Conservation (phyloP, 2,888 invertebrate genomes). For the Apamea sordens region DNA sequence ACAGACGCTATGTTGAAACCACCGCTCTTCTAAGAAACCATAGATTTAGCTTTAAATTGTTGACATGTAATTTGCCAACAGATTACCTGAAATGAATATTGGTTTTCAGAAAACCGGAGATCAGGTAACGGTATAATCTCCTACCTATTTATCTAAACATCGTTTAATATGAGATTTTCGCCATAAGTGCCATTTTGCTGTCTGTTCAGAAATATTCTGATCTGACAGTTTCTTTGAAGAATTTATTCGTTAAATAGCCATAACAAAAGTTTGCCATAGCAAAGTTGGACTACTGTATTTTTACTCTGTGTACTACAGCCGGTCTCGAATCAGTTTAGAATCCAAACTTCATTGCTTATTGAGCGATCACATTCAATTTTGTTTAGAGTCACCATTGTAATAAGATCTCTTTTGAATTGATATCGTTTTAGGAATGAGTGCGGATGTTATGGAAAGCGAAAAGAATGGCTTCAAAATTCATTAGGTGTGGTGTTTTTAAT, state of each 20-base stretch:
- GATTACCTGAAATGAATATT: background rate
- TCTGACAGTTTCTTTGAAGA: background rate
- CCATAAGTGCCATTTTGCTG: background rate
- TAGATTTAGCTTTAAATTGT: background rate
- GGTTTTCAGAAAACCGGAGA: background rate
- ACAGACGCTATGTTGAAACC: no score
- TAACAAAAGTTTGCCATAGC: background rate
- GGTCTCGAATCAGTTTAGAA: conserved; percentile 41
- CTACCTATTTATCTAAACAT: background rate
- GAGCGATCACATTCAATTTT: conserved; percentile 48
- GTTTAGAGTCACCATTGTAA: conserved; percentile 28
- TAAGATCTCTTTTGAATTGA: conserved; percentile 42
- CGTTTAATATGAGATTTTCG: background rate
- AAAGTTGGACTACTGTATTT: conserved; percentile 27
- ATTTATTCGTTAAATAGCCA: background rate
- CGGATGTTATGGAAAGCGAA: background rate
- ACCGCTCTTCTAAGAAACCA: no score
- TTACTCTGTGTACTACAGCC: background rate
- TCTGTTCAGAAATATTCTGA: background rate
- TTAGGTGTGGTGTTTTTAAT: background rate
- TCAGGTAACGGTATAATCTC: background rate
- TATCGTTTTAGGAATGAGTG: conserved; percentile 32
- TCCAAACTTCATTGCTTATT: conserved; percentile 48
- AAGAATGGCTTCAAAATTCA: background rate
- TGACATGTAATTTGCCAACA: background rate